These are phyloP conservation scores for Osmoderma eremita DNA, from an alignment of 2,888 invertebrate species.

Conservation along the genomic window DNA sequence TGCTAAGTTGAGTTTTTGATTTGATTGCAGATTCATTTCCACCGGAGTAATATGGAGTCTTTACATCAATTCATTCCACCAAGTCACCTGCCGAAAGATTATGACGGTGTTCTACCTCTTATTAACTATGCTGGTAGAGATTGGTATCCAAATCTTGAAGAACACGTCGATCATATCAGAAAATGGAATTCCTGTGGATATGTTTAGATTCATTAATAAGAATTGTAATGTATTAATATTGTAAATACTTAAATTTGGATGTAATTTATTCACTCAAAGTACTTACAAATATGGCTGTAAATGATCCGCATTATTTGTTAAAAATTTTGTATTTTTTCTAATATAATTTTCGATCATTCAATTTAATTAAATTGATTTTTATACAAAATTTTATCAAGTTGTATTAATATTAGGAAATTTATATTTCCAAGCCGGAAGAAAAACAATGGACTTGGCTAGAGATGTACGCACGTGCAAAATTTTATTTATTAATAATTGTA, in stretches of 20 bases:
- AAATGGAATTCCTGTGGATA: conserved; percentile 75
- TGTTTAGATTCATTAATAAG: conserved; percentile 7
- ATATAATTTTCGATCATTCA: too few relatives aligned
- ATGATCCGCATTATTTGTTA: too few relatives aligned
- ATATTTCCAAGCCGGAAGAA: too few relatives aligned
- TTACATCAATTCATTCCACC: conserved; percentile 79
- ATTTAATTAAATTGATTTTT: too few relatives aligned
- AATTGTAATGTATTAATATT: neutral
- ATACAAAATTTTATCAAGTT: too few relatives aligned
- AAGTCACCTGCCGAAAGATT: conserved; percentile 77
- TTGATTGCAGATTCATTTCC: conserved; percentile 79
- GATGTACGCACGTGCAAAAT: too few relatives aligned
- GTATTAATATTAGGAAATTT: too few relatives aligned
- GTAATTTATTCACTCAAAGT: neutral
- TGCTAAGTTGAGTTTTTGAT: too few relatives aligned
- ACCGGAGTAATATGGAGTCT: conserved; percentile 82
- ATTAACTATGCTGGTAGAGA: conserved; percentile 81
- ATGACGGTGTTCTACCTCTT: conserved; percentile 77
- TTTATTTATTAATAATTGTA: too few relatives aligned
- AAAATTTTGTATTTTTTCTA: too few relatives aligned
- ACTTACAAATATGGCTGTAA: too few relatives aligned
- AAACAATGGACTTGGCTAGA: too few relatives aligned
- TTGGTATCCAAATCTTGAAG: conserved; percentile 78
- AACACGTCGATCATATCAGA: conserved; percentile 72
- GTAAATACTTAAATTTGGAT: neutral